A percentile compares a stretch with the other conserved stretches of the same genome.
Evolutionary conservation across 2,888 invertebrate species (phyloP).

Genomic region (Calephelis perditalis): DNA sequence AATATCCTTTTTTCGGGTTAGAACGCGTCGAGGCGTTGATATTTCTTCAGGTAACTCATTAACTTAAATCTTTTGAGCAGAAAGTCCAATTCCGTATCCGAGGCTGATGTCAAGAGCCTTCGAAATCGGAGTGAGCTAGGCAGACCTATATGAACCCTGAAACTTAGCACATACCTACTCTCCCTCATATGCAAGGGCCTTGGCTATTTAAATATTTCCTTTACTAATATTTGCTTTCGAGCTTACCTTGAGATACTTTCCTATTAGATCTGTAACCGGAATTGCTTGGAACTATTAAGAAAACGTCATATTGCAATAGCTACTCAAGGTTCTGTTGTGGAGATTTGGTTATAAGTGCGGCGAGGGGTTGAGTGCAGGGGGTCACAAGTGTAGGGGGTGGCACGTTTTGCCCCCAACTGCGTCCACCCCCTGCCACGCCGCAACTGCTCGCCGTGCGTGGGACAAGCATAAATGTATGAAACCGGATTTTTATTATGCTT

Average conservation of each 20-base stretch:
- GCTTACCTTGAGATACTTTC: too few species aligned
- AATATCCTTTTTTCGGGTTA: neutral
- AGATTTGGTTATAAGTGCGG: constrained; percentile 5
- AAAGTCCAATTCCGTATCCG: neutral
- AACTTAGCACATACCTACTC: too few species aligned
- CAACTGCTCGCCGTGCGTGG: constrained; percentile 29
- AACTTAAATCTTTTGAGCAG: neutral
- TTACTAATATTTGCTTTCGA: neutral
- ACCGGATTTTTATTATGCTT: constrained; percentile 18
- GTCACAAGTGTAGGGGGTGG: constrained; percentile 22
- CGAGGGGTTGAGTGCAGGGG: constrained; percentile 5
- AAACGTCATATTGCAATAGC: constrained; percentile 3
- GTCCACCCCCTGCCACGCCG: constrained; percentile 25
- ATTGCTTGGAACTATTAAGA: neutral
- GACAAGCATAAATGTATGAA: constrained; percentile 22
- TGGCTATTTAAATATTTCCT: neutral
- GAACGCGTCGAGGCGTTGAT: neutral
- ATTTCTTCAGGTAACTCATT: constrained; percentile 2
- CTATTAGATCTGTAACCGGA: too few species aligned
- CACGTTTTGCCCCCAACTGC: constrained; percentile 30
- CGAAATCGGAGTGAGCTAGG: too few species aligned
- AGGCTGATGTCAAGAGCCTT: too few species aligned
- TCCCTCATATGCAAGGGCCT: too few species aligned
- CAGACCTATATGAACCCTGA: too few species aligned
- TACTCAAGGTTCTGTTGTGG: constrained; percentile 3